Conservation (phyloP, 2,113 vertebrate genomes). For the Epinephelus lanceolatus region DNA sequence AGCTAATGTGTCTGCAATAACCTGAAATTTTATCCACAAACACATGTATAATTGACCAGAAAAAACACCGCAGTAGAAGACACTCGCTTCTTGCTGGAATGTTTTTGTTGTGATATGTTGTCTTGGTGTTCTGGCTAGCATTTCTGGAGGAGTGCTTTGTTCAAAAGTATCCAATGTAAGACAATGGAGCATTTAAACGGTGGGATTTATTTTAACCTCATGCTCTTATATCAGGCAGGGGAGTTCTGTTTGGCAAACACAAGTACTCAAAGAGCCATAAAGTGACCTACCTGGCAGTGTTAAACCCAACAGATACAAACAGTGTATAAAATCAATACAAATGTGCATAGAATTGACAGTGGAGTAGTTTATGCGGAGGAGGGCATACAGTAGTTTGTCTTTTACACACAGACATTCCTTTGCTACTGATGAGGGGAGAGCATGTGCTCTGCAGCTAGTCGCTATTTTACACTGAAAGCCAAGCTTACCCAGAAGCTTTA, state of each 20-base stretch:
- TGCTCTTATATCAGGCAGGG: conserved; percentile 3
- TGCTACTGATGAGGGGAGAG: conserved; percentile 7
- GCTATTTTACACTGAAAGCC: conserved; percentile 30
- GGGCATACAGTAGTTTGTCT: conserved; percentile 7
- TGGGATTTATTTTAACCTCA: conserved; percentile 5
- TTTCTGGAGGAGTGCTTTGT: conserved; percentile 13
- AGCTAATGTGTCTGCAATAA: conserved; percentile 4
- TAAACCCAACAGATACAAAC: neutral
- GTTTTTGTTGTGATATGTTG: conserved; percentile 11
- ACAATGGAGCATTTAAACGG: conserved; percentile 3
- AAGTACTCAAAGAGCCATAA: conserved; percentile 17
- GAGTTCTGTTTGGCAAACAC: conserved; percentile 28
- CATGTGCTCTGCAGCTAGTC: neutral
- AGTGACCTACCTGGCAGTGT: conserved; percentile 12
- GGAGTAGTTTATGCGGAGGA: neutral
- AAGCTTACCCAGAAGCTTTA: conserved; percentile 31
- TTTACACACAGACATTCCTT: conserved; percentile 4
- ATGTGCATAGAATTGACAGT: neutral
- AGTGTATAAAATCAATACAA: neutral
- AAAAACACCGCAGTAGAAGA: conserved; percentile 1
- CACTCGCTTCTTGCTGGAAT: neutral
- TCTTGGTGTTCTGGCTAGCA: conserved; percentile 15
- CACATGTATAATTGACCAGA: conserved; percentile 17
- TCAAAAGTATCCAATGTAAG: neutral
- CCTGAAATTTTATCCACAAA: conserved; percentile 6